Evolutionary conservation across 2,113 vertebrate species (phyloP).

Genomic region (Odocoileus hemionus): DNA sequence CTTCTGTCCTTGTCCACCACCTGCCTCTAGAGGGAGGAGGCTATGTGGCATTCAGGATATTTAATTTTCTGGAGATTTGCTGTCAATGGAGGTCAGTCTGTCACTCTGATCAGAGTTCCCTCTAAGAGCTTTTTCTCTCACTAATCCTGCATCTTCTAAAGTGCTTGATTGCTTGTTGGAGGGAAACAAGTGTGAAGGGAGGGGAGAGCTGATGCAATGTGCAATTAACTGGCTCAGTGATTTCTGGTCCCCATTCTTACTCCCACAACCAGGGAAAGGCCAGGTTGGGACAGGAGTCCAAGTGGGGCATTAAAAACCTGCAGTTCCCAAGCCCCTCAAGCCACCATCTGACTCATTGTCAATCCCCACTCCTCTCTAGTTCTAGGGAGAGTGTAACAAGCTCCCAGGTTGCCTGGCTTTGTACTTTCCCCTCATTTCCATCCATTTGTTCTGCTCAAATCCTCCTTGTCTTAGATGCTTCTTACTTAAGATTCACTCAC

Average conservation of each 20-base stretch:
- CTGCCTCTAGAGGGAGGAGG: not conserved
- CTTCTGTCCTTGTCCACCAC: conserved; percentile 50
- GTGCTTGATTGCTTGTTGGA: not conserved
- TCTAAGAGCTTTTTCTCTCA: not conserved
- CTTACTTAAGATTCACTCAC: not conserved
- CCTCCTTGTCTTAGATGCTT: not conserved
- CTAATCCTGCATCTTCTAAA: conserved; percentile 16
- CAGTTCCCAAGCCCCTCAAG: not conserved
- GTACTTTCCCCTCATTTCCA: not conserved
- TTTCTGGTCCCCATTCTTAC: no score
- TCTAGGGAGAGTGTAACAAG: not conserved
- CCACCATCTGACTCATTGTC: not conserved
- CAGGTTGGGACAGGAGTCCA: not conserved
- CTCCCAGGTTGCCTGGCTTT: not conserved
- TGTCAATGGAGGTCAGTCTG: not conserved
- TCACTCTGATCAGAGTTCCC: not conserved
- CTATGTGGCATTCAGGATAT: not conserved
- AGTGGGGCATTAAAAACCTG: not conserved
- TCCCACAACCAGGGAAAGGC: not conserved
- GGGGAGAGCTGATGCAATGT: not conserved
- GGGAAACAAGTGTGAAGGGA: not conserved
- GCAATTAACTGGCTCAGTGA: not conserved
- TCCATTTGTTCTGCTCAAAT: not conserved
- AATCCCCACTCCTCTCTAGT: rapidly evolving
- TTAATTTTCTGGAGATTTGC: not conserved